Evolutionary conservation across 2,888 invertebrate species (phyloP).

Genomic region (Ophonus ardosiacus): DNA sequence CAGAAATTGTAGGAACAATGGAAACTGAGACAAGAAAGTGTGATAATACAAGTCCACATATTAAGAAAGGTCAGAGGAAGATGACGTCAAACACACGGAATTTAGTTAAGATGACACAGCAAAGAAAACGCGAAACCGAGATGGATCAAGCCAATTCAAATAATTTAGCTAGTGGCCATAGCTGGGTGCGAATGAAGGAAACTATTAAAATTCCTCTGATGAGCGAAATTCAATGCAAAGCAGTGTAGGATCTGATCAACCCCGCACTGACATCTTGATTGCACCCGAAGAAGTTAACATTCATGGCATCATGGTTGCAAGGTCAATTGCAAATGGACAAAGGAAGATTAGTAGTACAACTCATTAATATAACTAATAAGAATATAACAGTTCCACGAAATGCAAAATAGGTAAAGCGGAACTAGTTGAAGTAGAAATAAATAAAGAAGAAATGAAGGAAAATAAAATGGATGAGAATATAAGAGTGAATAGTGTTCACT

Average conservation of each 20-base stretch:
- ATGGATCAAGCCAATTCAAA: too few species aligned
- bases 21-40: too few species aligned
- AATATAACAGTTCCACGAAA: not conserved
- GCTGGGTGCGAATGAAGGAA: too few species aligned
- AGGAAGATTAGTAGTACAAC: not conserved
- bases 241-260: not conserved
- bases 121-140: too few species aligned
- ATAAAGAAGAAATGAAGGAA: not conserved
- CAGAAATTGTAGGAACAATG: too few species aligned
- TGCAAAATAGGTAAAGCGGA: constrained; percentile 1
- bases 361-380: not conserved
- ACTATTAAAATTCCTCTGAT: too few species aligned
- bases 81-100: too few species aligned
- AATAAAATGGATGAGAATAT: not conserved
- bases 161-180: too few species aligned
- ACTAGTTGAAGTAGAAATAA: not conserved
- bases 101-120: too few species aligned
- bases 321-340: not conserved
- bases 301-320: not conserved
- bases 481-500: not conserved
- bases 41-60: too few species aligned
- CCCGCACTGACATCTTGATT: too few species aligned
- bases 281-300: not conserved
- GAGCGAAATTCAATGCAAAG: not conserved
- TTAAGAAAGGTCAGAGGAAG: too few species aligned